A percentile compares a stretch with the other conserved stretches of the same genome.
phyloP scores from a whole-genome alignment of 2,888 invertebrate species.

The Ormyrus labotus region DNA sequence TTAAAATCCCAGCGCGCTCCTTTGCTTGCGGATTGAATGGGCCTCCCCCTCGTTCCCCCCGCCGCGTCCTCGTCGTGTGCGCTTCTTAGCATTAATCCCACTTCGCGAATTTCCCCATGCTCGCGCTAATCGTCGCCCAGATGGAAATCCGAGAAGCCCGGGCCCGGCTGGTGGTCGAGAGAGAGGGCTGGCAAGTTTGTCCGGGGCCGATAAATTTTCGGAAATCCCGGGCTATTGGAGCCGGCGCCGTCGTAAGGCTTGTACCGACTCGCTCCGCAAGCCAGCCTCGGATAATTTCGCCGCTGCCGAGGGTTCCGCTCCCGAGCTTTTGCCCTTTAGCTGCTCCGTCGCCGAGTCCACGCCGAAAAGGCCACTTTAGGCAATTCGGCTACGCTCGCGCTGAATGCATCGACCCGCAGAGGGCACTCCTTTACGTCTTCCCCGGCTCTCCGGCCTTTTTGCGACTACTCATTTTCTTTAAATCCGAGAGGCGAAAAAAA shows the following conservation, averaged over 20 bases:
- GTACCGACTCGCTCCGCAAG: neutral
- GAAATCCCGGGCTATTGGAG: constrained; percentile 65
- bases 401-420: constrained; percentile 10
- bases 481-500: too few relatives aligned
- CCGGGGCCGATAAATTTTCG: constrained; percentile 64
- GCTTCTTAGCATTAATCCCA: constrained; percentile 22
- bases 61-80: too few relatives aligned
- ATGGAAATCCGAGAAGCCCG: constrained; percentile 23
- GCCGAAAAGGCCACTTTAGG: constrained; percentile 50
- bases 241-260: constrained; percentile 34
- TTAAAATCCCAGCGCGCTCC: too few relatives aligned
- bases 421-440: too few relatives aligned
- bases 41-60: neutral
- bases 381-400: constrained; percentile 11
- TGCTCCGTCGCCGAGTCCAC: constrained; percentile 30
- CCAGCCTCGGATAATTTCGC: neutral
- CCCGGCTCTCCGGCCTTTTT: too few relatives aligned
- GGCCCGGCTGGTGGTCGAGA: neutral
- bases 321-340: constrained; percentile 49
- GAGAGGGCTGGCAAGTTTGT: constrained; percentile 45
- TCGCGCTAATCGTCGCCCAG: constrained; percentile 20
- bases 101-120: constrained; percentile 18
- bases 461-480: too few relatives aligned
- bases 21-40: constrained; percentile 5
- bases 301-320: constrained; percentile 34